Conservation (phyloP, 2,797 vertebrate species). For the Gallinago nigripennis region DNA sequence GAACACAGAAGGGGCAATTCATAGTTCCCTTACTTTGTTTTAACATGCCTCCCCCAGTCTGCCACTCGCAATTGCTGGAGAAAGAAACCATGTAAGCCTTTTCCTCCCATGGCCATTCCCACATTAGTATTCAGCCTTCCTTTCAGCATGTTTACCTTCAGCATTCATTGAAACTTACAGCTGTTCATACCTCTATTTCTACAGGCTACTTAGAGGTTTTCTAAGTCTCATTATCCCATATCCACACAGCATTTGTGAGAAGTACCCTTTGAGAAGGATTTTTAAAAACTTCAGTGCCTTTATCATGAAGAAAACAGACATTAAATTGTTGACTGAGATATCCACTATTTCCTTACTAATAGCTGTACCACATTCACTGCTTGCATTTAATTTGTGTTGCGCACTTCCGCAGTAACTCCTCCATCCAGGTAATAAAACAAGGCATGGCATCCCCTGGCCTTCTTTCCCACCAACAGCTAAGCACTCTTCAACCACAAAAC, state of each 20-base stretch:
- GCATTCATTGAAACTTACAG: neutral
- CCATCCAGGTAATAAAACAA: neutral
- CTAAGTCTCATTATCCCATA: neutral
- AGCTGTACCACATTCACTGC: neutral
- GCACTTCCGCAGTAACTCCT: neutral
- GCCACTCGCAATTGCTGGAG: neutral
- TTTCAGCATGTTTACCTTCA: neutral
- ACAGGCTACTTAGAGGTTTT: neutral
- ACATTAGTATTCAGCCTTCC: neutral
- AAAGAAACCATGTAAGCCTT: neutral
- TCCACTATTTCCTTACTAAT: neutral
- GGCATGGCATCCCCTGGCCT: neutral
- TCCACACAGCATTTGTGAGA: neutral
- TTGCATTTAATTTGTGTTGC: neutral
- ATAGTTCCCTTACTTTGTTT: neutral
- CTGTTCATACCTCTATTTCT: neutral
- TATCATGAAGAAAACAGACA: neutral
- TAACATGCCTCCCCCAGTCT: neutral
- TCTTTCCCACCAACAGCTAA: neutral
- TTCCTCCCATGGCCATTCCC: neutral
- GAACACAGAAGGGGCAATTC: neutral
- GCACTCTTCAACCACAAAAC: neutral
- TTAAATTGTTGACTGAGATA: neutral
- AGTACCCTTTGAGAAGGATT: neutral
- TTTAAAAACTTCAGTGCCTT: neutral